phyloP scores from a whole-genome alignment of 2,797 vertebrate species.

The Danio choprae region DNA sequence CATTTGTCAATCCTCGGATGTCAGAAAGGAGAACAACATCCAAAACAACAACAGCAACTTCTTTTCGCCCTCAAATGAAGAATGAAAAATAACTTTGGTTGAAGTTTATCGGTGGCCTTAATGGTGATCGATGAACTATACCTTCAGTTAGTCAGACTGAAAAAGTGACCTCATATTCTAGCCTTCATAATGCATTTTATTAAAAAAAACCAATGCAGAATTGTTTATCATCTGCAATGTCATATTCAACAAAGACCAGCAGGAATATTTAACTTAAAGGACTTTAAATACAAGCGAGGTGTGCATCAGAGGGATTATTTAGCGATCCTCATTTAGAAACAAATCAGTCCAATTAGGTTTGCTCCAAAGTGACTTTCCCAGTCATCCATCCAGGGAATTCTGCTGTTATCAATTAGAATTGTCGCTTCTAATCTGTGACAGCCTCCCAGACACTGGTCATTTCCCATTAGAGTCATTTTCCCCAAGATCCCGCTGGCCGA shows the following conservation, averaged over 20 bases:
- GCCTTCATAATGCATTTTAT: neutral
- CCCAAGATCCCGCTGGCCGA: constrained; percentile 84
- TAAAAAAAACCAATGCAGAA: neutral
- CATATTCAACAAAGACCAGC: constrained; percentile 1
- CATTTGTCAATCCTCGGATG: no score
- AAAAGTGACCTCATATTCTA: neutral
- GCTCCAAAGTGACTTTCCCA: constrained; percentile 93
- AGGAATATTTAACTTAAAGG: constrained; percentile 7
- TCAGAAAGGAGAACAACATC: no score
- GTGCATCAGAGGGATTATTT: constrained; percentile 68
- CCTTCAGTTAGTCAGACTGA: neutral
- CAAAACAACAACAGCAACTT: no score
- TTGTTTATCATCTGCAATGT: constrained; percentile 3
- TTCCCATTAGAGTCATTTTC: constrained; percentile 92
- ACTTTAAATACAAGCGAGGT: constrained; percentile 31
- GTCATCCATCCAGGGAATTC: constrained; percentile 90
- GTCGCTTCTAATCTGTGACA: constrained; percentile 93
- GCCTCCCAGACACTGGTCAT: constrained; percentile 89
- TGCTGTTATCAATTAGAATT: constrained; percentile 93
- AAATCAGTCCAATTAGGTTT: constrained; percentile 95
- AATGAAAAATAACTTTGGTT: no score
- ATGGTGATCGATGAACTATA: no score
- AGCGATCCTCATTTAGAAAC: constrained; percentile 78
- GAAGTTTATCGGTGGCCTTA: no score
- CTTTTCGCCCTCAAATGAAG: no score